Conservation (phyloP, 2,797 vertebrate genomes). For the Tapera naevia region DNA sequence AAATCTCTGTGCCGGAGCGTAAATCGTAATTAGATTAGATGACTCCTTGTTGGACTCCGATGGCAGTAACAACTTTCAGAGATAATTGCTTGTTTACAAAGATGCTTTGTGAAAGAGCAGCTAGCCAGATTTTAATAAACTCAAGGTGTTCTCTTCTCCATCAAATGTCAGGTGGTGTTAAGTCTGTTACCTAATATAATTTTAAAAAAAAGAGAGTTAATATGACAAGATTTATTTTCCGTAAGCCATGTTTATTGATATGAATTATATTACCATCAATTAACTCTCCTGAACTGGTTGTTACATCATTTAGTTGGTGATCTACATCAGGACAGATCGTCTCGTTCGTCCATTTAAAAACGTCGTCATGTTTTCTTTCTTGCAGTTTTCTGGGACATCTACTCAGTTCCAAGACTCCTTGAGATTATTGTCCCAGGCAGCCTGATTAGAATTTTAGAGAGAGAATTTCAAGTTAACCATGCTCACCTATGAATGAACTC, state of each 20-base stretch:
- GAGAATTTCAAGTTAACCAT: neutral
- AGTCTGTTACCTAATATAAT: neutral
- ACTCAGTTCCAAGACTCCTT: neutral
- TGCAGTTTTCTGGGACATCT: neutral
- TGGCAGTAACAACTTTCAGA: neutral
- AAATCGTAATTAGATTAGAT: neutral
- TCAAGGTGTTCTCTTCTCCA: neutral
- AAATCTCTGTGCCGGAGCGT: neutral
- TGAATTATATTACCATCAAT: neutral
- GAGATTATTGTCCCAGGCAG: neutral
- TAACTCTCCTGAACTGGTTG: neutral
- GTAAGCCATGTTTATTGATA: neutral
- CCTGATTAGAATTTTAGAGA: neutral
- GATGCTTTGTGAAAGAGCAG: neutral
- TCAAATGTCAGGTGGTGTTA: neutral
- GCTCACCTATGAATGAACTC: neutral
- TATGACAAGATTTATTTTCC: slow-evolving; percentile 15
- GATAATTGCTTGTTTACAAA: neutral
- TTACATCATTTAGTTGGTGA: neutral
- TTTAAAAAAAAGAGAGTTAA: neutral
- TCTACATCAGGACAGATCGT: neutral
- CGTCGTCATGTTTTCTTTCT: neutral
- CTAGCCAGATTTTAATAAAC: neutral
- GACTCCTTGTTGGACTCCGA: neutral
- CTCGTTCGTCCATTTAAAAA: neutral